Conservation (phyloP, 2,888 invertebrate species). For the Dascillus cervinus region DNA sequence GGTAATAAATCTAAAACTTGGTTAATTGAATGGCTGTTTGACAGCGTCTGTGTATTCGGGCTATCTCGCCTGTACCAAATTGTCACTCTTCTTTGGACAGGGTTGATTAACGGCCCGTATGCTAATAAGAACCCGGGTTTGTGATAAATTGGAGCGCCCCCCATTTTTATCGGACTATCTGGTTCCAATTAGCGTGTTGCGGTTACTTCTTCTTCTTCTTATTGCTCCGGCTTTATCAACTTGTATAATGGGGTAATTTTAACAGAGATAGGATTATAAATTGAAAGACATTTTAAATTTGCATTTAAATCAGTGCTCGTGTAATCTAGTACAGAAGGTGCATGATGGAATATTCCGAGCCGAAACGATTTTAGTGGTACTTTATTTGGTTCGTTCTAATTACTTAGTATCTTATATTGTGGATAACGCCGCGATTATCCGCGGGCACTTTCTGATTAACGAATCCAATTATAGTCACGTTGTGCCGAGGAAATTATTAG, state of each 20-base stretch:
- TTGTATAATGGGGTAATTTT: slow-evolving; percentile 41
- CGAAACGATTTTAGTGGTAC: too few species aligned
- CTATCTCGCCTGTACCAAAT: slow-evolving; percentile 13
- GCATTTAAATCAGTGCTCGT: slow-evolving; percentile 25
- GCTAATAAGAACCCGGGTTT: too few species aligned
- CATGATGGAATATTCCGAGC: too few species aligned
- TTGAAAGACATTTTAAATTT: slow-evolving; percentile 39
- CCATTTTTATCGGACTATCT: slow-evolving; percentile 23
- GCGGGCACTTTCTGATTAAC: slow-evolving; percentile 42
- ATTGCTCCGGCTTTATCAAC: slow-evolving; percentile 18
- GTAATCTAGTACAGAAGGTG: slow-evolving; percentile 36
- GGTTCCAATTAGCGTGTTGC: slow-evolving; percentile 28
- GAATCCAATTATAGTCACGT: slow-evolving; percentile 45
- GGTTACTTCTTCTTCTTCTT: slow-evolving; percentile 20
- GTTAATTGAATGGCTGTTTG: slow-evolving; percentile 43
- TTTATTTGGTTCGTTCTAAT: slow-evolving; percentile 21
- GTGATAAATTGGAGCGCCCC: too few species aligned
- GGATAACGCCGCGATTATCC: slow-evolving; percentile 36
- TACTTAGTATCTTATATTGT: slow-evolving; percentile 25
- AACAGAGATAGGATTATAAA: slow-evolving; percentile 44
- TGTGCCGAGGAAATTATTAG: slow-evolving; percentile 42
- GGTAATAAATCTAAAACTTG: slow-evolving; percentile 39
- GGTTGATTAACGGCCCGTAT: too few species aligned
- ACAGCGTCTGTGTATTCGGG: slow-evolving; percentile 31
- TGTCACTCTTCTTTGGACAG: too few species aligned